Percentiles rank a stretch among this genome's conserved stretches.
Evolutionary conservation across 2,113 vertebrate species (phyloP).

Genomic region (Plectropomus leopardus): DNA sequence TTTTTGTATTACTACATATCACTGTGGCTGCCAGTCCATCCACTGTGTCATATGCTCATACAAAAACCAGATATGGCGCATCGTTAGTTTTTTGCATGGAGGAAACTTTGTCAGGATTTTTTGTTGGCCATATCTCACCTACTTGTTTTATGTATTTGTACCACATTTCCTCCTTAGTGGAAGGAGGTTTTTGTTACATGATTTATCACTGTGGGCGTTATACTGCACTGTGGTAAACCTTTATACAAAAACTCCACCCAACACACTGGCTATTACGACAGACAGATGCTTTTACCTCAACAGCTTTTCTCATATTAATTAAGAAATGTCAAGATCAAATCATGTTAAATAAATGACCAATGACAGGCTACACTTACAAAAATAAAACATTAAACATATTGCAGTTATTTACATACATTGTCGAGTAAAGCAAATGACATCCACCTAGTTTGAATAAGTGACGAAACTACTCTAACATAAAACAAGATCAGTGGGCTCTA

Average conservation of each 20-base stretch:
- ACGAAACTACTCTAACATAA: neutral
- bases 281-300: neutral
- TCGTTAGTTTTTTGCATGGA: neutral
- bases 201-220: constrained; percentile 16
- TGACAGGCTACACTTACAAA: no score
- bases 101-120: no score
- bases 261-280: neutral
- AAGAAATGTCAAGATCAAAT: neutral
- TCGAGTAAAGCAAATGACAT: neutral
- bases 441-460: neutral
- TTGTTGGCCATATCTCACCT: neutral
- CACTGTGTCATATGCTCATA: constrained; percentile 17
- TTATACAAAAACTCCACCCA: constrained; percentile 46
- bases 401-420: neutral
- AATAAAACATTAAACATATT: no score
- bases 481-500: neutral
- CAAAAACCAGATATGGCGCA: constrained; percentile 22
- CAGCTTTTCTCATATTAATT: neutral
- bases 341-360: neutral
- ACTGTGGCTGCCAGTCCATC: neutral
- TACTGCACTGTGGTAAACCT: constrained; percentile 38
- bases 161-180: neutral
- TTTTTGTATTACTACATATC: constrained; percentile 44
- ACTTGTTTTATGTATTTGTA: neutral
- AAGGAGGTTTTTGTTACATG: constrained; percentile 43